Evolutionary conservation across 2,113 vertebrate genomes (phyloP).

Genomic region (Rhadina sibilatrix): DNA sequence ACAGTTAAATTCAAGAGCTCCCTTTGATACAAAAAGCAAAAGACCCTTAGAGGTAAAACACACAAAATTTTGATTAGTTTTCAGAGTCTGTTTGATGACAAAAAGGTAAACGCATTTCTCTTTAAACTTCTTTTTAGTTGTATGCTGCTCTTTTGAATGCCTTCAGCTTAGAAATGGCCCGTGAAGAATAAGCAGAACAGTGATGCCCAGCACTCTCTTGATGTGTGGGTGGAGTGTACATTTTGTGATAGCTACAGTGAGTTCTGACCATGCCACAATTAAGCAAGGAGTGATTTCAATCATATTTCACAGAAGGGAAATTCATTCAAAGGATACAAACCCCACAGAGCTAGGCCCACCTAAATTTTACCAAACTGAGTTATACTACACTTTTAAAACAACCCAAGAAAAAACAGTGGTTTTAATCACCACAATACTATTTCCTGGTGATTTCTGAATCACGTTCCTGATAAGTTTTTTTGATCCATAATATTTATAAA

Average conservation of each 20-base stretch:
- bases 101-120: background rate
- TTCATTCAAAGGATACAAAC: background rate
- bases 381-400: background rate
- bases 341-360: background rate
- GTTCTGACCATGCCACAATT: background rate
- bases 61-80: background rate
- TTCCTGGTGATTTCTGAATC: background rate
- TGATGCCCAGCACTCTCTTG: background rate
- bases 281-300: background rate
- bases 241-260: background rate
- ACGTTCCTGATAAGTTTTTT: background rate
- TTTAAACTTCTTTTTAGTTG: background rate
- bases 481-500: background rate
- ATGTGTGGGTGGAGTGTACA: background rate
- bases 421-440: background rate
- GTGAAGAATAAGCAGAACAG: background rate
- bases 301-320: background rate
- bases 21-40: conserved; percentile 7
- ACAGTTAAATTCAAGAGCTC: background rate
- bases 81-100: background rate
- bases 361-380: background rate
- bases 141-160: background rate
- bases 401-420: background rate
- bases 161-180: background rate
- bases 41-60: background rate